Evolutionary conservation across 2,113 vertebrate genomes (phyloP).

Genomic region (human): GRCh38 chr2:2263501-2264000

Average conservation of each 20-base stretch:
- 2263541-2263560: rapidly evolving
- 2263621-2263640: no score
- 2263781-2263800: rapidly evolving
- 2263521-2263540: neutral
- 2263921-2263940: no score
- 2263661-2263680: rapidly evolving
- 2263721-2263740: no score
- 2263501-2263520: rapidly evolving
- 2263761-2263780: rapidly evolving
- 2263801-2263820: rapidly evolving
- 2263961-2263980: no score
- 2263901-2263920: no score
- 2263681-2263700: no score
- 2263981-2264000: no score
- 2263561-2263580: neutral
- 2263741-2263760: neutral
- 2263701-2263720: neutral
- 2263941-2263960: no score
- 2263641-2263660: rapidly evolving
- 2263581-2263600: no score
- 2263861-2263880: neutral
- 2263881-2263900: neutral
- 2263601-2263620: rapidly evolving
- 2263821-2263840: rapidly evolving
- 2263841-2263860: no score